Evolutionary conservation across 2,113 vertebrate species (phyloP), one percentile per base, ranked within the genome.

Genomic region (Panthera uncia): DNA sequence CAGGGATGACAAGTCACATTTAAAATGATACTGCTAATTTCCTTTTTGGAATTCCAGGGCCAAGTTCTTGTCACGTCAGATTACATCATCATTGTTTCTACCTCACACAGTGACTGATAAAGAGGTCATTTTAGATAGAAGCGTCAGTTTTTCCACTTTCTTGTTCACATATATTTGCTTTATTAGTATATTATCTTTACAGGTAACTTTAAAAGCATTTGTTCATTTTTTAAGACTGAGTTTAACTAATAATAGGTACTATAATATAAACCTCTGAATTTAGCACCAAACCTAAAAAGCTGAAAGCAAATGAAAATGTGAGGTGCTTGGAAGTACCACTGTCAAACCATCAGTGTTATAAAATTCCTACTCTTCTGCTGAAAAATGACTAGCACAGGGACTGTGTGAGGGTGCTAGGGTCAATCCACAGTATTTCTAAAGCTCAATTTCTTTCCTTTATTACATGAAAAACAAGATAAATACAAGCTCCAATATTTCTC

Each of bases 1-100:
- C 1, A 7, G 36, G 93, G 63, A 69, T 87, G 85, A 90, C 27
- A 89, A 97, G 88, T 21, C 48, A 65, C 68, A 71, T 63, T 96
- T 95, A 89, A 74, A 85, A 79, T 76, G 68, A 86, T 50, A 92
- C 1, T 83, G 74, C 78, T 73, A 90, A 90, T 66, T 80, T 95
- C 84, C n/a, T 41, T 76, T 92, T 82, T 71, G 33, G 29, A 78
- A 61, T 61, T 23, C 21, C 57, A 89, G 23, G 68, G 68, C 68
- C 68, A 94, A 41, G 4, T 74, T 83, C 73, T 73, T 71, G 38
- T 74, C n/a, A 87, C 50, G 71, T 78, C 19, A 66, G 68, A 87
- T 83, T 29, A n/a, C 36, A 8, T 71, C n/a, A 85, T 65, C 48
- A 29, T 5, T 55, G 36, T 85, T 89, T 92, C 78, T 81, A 89